phyloP scores from a whole-genome alignment of 2,888 invertebrate genomes.

The Bursaphelenchus okinawaensis region DNA sequence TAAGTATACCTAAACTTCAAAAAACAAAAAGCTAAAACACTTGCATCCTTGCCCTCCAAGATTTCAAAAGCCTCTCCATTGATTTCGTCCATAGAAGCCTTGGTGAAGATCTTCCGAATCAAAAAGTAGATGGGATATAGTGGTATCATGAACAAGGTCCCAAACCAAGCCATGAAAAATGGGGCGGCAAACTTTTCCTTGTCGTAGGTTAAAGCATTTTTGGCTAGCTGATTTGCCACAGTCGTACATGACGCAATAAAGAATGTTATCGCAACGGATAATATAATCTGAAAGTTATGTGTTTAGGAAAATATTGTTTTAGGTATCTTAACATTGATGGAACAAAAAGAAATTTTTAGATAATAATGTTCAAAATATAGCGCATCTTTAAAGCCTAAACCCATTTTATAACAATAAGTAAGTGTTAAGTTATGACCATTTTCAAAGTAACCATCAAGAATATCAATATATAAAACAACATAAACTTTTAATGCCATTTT shows the following conservation, averaged over 20 bases:
- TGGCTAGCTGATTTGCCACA: background rate
- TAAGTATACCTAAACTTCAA: no score
- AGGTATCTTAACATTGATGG: no score
- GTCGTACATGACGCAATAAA: background rate
- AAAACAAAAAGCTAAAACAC: no score
- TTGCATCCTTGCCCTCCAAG: background rate
- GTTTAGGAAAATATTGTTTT: no score
- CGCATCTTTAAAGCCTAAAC: no score
- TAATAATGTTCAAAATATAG: no score
- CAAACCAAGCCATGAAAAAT: background rate
- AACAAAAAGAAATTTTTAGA: no score
- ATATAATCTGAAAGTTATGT: background rate
- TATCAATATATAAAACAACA: no score
- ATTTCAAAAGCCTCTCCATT: background rate
- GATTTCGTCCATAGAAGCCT: background rate
- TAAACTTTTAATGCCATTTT: no score
- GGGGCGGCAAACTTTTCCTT: background rate
- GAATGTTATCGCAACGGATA: background rate
- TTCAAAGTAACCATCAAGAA: no score
- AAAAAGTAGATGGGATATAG: background rate
- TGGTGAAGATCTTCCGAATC: background rate
- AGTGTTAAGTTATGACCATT: no score
- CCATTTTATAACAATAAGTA: no score
- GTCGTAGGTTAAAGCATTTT: background rate
- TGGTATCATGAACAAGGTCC: background rate